A percentile compares a stretch with the other conserved stretches of the same genome.
These are phyloP conservation scores for Beris morrisii DNA, from an alignment of 2,888 invertebrate genomes.

Conservation along the genomic window DNA sequence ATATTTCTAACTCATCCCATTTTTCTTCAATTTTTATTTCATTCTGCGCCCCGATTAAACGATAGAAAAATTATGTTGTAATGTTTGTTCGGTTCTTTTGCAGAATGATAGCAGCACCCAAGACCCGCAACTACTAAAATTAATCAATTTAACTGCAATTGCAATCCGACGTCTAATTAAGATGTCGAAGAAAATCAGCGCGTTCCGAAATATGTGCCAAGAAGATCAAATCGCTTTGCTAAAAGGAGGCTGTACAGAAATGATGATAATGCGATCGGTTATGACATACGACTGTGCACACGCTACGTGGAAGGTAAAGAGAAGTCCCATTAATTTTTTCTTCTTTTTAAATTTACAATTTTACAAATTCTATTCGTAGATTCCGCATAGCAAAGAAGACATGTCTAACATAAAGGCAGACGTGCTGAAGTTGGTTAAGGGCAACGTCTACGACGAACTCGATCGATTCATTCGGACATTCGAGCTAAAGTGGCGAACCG, in stretches of 20 bases:
- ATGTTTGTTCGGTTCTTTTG: conserved; percentile 12
- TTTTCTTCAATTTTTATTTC: no score
- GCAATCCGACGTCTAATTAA: conserved; percentile 85
- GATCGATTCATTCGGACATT: conserved; percentile 84
- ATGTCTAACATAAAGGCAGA: conserved; percentile 82
- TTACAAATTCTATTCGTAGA: conserved; percentile 55
- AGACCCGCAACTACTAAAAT: conserved; percentile 75
- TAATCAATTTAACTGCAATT: conserved; percentile 88
- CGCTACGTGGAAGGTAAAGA: conserved; percentile 82
- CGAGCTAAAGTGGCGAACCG: conserved; percentile 79
- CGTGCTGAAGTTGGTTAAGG: conserved; percentile 86
- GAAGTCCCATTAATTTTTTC: no score
- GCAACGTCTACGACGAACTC: conserved; percentile 86
- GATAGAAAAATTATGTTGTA: no score
- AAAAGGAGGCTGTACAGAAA: conserved; percentile 89
- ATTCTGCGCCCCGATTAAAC: no score
- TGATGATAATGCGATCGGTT: conserved; percentile 92
- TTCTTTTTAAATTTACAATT: background rate
- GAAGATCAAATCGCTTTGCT: conserved; percentile 81
- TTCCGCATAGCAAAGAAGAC: conserved; percentile 76
- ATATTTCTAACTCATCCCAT: no score
- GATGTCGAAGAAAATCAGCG: conserved; percentile 82
- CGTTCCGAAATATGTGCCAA: conserved; percentile 91
- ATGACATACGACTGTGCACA: conserved; percentile 88
- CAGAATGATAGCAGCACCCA: conserved; percentile 55